Evolutionary conservation across 2,797 vertebrate species (phyloP).

Genomic region (Pipistrellus kuhlii): DNA sequence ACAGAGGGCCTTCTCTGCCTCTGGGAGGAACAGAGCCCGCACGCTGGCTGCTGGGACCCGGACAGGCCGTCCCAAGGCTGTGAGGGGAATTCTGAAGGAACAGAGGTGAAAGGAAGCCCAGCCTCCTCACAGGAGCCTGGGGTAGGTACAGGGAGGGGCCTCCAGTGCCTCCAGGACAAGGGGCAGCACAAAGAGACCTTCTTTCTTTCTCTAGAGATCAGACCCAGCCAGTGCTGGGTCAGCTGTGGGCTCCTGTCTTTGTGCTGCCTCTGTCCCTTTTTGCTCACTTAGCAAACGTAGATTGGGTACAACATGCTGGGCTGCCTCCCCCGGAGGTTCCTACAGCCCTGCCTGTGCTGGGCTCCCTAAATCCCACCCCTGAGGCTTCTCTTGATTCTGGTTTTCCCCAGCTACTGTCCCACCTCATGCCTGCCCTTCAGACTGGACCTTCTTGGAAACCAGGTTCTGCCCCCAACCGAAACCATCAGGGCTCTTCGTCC

Average conservation of each 20-base stretch:
- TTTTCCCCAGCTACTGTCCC: not conserved
- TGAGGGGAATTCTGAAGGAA: not conserved
- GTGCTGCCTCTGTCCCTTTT: not conserved
- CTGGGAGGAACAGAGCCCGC: not conserved
- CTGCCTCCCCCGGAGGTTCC: not conserved
- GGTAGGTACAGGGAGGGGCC: not conserved
- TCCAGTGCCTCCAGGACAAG: not conserved
- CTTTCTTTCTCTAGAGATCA: not conserved
- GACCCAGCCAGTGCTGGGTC: too few relatives aligned
- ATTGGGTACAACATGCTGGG: too few relatives aligned
- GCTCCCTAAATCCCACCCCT: not conserved
- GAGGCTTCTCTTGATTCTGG: not conserved
- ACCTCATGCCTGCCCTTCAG: not conserved
- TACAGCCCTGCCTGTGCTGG: not conserved
- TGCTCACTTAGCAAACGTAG: not conserved
- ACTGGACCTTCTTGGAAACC: slow-evolving; percentile 7
- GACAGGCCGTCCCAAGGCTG: not conserved
- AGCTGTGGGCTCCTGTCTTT: not conserved
- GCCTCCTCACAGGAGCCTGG: not conserved
- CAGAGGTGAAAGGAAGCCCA: not conserved
- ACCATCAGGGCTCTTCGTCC: not conserved
- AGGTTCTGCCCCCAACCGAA: not conserved
- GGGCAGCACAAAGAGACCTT: not conserved
- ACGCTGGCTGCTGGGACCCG: not conserved
- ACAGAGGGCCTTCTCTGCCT: not conserved